Base-by-base conservation (phyloP, 2,113 vertebrate genomes). In the Pica pica region DNA sequence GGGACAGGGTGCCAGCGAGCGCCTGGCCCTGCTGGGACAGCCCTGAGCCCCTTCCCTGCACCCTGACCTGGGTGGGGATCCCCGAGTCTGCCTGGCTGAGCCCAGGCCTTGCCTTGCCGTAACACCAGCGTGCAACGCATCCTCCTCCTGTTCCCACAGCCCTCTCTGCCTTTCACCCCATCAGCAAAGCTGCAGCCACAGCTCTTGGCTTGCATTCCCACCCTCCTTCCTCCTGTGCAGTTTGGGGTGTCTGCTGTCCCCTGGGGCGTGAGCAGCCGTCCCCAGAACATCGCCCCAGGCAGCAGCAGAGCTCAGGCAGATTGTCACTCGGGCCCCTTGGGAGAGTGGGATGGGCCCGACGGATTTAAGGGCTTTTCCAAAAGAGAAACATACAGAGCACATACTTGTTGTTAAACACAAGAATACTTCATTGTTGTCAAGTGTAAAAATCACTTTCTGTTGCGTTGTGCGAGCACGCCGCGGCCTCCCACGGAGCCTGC, bases 401-500 rank as follows among this genome's bases (percentile, higher is more conserved):
- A 37, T 31, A 22, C 12, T 83, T 44, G 65, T 26, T 47, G 73
- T 75, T 56, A 44, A 63, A 89, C 17, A 22, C 87, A 31, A 94
- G 87, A 91, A 85, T 14, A 11, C 65, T 76, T 78, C 65, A 79
- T 84, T 96, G 90, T 76, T 93, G 92, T 91, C 83, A 68, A 91
- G 87, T 76, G 90, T 10, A 76, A 64, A 41, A 89, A 94, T 94
- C 92, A 79, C 96, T 97, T 95, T 94, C 87, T 75, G 90, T 42
- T 47, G 92, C 28, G 90, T 20, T 84, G 83, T 75, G 87, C 60
- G 31, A 87, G 89, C 79, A 3, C 28, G 6, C 53, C 24, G 1
- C 9, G 77, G 95, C 92, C 95, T 59, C 93, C 78, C 93, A 82
- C 44, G n/a, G 93, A 95, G 95, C 24, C 46, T 77, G 93, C 90